These are phyloP conservation scores for Nemotelus nigrinus DNA, from an alignment of 2,888 invertebrate species.

Conservation along the genomic window DNA sequence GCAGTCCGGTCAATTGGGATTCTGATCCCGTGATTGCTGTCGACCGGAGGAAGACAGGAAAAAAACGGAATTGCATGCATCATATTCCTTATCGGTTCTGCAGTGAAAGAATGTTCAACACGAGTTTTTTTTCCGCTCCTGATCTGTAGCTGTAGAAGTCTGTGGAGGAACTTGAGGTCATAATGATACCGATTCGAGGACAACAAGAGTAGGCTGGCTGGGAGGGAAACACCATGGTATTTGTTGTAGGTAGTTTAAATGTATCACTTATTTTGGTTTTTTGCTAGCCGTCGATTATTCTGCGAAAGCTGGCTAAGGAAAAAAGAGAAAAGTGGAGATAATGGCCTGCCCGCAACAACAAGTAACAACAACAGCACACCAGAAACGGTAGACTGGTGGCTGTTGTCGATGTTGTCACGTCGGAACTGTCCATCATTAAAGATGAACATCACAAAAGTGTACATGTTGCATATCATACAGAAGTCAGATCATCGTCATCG, in stretches of 20 bases:
- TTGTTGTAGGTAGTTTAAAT: too few species aligned
- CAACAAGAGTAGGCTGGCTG: not conserved
- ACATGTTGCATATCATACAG: conserved; percentile 9
- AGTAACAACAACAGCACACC: not conserved
- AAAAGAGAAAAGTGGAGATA: conserved; percentile 1
- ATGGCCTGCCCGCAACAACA: conserved; percentile 23
- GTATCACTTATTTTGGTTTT: conserved; percentile 11
- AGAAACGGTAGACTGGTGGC: not conserved
- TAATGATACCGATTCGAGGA: conserved; percentile 15
- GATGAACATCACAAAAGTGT: conserved; percentile 33
- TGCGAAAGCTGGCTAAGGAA: not conserved
- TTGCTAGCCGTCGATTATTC: conserved; percentile 24
- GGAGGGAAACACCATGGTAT: too few species aligned
- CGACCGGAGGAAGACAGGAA: conserved; percentile 44
- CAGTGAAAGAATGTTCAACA: conserved; percentile 48
- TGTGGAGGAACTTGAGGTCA: conserved; percentile 15
- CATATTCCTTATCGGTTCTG: conserved; percentile 49
- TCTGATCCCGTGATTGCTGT: conserved; percentile 41
- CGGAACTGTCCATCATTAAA: conserved; percentile 43
- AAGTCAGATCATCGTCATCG: conserved; percentile 33
- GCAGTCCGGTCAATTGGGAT: conserved; percentile 38
- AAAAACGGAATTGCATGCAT: conserved; percentile 49
- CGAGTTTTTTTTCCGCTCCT: conserved; percentile 44
- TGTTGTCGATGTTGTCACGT: conserved; percentile 34
- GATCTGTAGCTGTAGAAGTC: not conserved